Evolutionary conservation across 2,113 vertebrate genomes (phyloP), one percentile per base, ranked within the genome.

Genomic region (Andinoacara biseriatus): DNA sequence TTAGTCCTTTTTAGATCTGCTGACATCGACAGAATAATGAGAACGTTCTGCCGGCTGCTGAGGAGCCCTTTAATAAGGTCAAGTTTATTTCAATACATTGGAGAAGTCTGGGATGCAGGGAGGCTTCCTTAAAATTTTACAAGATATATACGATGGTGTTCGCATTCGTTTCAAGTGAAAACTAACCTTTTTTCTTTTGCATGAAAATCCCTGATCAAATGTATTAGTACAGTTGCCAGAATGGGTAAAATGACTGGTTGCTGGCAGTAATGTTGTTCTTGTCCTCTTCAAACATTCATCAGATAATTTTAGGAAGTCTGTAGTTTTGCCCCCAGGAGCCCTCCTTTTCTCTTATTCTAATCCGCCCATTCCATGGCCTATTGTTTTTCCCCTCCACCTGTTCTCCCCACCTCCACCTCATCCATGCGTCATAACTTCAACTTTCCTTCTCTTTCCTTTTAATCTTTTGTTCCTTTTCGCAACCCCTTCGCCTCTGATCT

Each of bases 11-110:
- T 86, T 74, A 62, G 72, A 90, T 76, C 60, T 86, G 88, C 84
- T 85, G 88, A 91, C 82, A 76, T 83, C 14, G 80, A 84, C 88
- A 83, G 74, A 90, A 86, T 85, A 90, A 86, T 76, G 82, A 91
- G 88, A 79, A 83, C 86, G 49, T 61, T 78, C 46, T 61, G 83
- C 67, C 29, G 61, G 49, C 75, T 85, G 72, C 83, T 60, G 82
- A 52, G 72, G 43, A 76, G 54, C 56, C n/a, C 52, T 75, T 79
- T 82, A 80, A 86, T 61, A 74, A 78, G 85, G 83, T 78, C 87
- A 62, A 57, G 58, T 77, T 80, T 81, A 89, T 86, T 80, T 61
- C 58, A 58, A 85, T 74, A 35, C 74, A 61, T 5, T 72, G 57
- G 60, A 60, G 84, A 80, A 69, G 63, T 78, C 65, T 72, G 2